Base-by-base conservation (phyloP, 2,797 vertebrate species). In the Chaetodon trifasciatus region DNA sequence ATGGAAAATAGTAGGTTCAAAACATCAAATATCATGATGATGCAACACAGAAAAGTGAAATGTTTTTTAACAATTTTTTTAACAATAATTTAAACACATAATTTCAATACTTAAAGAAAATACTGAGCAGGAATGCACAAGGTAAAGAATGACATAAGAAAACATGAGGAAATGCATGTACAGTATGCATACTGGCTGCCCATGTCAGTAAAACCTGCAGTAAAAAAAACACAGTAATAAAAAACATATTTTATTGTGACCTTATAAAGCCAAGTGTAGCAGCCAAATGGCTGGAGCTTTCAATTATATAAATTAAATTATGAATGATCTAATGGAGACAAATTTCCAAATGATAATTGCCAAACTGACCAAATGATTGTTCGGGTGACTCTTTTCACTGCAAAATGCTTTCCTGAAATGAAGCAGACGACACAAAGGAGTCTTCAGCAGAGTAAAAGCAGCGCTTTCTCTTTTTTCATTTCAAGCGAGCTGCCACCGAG, bases 401-500 rank as follows among this genome's bases (percentile, higher is more conserved):
- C 23, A 42, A 70, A 78, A 42, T 66, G 42, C 40, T 70, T 76
- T 81, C 15, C 56, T 74, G 47, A 85, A 86, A 77, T 21, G 3
- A 76, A 77, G 60, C 77, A 85, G 61, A 73, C 8, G 9, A 74
- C 60, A 90, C 64, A 91, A 81, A 76, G 62, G 37, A 85, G 49
- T 39, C 68, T 86, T 87, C 24, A 72, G 62, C 19, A 42, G 44
- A 79, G 58, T 69, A 63, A 53, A 72, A 70, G 58, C 46, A 68
- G 66, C 65, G 21, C 80, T 61, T 69, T 76, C 85, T 78, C 21
- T 74, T 65, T 66, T 79, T 86, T 77, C 15, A 67, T 77, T 91
- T 86, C 74, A 85, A 86, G 80, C 6, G 2, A 66, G 49, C 80
- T 84, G 87, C 89, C 83, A 74, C 64, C 79, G 67, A 86, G 89